Evolutionary conservation across 1,140 invertebrate genomes (phyloP), one percentile per base, ranked within the genome.

Genomic region (Diorhabda carinulata): DNA sequence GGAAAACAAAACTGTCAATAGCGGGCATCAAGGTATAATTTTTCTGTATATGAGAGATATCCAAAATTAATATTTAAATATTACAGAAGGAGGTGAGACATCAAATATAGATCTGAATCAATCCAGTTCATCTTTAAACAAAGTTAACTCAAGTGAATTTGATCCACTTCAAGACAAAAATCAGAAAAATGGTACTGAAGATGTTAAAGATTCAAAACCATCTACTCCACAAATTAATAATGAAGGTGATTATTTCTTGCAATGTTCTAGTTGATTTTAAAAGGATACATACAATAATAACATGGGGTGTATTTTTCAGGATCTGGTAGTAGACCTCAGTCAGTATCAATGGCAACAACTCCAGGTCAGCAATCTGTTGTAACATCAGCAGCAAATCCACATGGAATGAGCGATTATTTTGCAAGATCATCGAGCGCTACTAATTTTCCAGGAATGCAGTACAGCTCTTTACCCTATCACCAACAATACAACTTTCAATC

Each of bases 81-180:
- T 52, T 52, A 44, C 43, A 73, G 66, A 63, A 66, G n/a, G 42
- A 43, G 67, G 60, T n/a, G 72, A 73, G 52, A 47, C 68, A 60
- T 42, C 68, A 5, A 58, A 40, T 43, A 59, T 64, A 67, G 74
- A 77, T 43, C 40, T 61, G 57, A 69, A 65, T 43, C 61, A 69
- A 43, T 61, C 70, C n/a, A 71, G 60, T 69, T 70, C 68, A 68
- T 57, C 68, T 9, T 57, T 77, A 40, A 78, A 72, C 67, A 78
- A 79, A 69, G 78, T 80, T 10, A 80, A 81, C 75, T 76, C 80
- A 44, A 79, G 78, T 66, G 80, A 81, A 72, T 81, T 81, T 75
- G 80, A 81, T 74, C 80, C 80, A 3, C 69, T 81, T n/a, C 78
- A 80, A 73, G 79, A 81, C 9, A 79, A 78, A 70, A 71, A 71